Conservation (phyloP, 2,797 vertebrate species). For the Glossophaga mutica region DNA sequence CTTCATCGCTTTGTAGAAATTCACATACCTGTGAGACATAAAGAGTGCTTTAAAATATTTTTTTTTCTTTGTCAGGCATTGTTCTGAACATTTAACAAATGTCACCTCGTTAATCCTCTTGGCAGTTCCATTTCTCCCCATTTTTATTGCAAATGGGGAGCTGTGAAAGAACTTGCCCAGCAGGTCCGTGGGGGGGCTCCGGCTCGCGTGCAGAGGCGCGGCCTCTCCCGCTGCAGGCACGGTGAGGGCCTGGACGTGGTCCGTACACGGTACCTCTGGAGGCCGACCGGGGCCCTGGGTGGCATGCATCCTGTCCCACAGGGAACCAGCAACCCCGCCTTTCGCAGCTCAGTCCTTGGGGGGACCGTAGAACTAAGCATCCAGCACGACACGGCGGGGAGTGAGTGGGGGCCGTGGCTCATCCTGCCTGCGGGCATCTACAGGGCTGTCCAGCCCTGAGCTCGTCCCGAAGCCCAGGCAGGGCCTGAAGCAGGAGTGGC, state of each 20-base stretch:
- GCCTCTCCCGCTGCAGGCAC: no score
- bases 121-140: background rate
- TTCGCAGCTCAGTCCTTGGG: background rate
- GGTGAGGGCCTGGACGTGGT: rapidly evolving
- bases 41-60: background rate
- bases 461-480: background rate
- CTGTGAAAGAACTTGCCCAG: background rate
- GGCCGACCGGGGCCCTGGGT: background rate
- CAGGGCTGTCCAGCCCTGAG: background rate
- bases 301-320: rapidly evolving
- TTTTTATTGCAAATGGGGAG: background rate
- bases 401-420: rapidly evolving
- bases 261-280: no score
- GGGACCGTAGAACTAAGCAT: background rate
- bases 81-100: background rate
- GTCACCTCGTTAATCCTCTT: background rate
- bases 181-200: rapidly evolving
- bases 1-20: background rate
- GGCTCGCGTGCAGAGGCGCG: no score
- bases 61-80: background rate
- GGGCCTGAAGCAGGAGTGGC: background rate
- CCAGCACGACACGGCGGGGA: background rate
- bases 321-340: background rate
- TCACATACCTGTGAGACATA: background rate
- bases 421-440: background rate